A percentile compares a stretch with the other conserved stretches of the same genome.
phyloP scores from a whole-genome alignment of 2,113 vertebrate genomes.

The Hyperoodon ampullatus region DNA sequence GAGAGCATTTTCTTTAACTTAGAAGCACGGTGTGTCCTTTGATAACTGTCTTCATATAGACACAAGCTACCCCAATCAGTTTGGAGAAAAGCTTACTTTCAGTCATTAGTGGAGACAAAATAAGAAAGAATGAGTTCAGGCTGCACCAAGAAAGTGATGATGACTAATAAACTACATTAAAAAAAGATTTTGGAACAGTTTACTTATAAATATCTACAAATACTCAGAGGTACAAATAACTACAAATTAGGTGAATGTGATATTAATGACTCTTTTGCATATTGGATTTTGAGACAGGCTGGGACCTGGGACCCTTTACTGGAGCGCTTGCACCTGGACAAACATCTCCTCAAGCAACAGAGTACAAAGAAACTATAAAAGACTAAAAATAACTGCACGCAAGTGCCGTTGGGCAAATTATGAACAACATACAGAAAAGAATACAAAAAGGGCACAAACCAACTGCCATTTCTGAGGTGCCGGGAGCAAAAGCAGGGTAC shows the following conservation, averaged over 20 bases:
- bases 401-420: background rate
- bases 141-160: background rate
- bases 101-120: background rate
- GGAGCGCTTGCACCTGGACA: background rate
- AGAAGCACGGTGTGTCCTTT: background rate
- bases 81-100: background rate
- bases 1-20: background rate
- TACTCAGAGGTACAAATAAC: background rate
- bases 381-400: background rate
- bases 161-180: background rate
- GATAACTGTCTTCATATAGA: background rate
- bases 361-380: background rate
- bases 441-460: background rate
- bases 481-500: background rate
- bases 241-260: background rate
- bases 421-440: background rate
- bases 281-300: background rate
- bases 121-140: background rate
- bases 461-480: background rate
- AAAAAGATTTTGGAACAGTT: background rate
- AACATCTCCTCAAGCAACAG: background rate
- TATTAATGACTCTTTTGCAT: background rate
- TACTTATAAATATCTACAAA: background rate
- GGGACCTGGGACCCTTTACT: background rate
- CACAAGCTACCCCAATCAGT: accelerated